Evolutionary conservation across 2,113 vertebrate species (phyloP).

Genomic region (Vimba vimba): DNA sequence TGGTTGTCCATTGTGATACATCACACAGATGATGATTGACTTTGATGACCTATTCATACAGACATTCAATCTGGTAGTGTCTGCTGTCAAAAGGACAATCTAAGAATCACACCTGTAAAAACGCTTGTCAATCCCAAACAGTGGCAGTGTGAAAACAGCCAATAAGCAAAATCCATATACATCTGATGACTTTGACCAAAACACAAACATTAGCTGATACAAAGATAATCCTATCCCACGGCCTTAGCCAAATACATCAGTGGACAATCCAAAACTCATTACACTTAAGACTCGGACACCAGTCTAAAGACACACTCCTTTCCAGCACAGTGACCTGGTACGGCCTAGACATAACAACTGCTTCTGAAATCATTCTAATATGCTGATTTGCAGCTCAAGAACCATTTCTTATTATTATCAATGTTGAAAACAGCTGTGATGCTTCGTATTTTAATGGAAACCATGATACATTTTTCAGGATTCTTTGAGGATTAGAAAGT

Average conservation of each 20-base stretch:
- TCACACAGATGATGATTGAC: background rate
- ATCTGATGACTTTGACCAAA: background rate
- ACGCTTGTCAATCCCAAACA: background rate
- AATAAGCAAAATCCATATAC: background rate
- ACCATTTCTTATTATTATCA: background rate
- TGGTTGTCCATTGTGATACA: background rate
- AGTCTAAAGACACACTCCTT: background rate
- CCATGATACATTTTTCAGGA: no score
- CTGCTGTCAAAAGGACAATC: background rate
- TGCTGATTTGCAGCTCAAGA: background rate
- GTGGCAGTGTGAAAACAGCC: background rate
- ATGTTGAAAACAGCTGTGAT: no score
- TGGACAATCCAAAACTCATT: background rate
- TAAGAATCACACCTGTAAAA: background rate
- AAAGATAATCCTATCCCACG: slow-evolving; percentile 33
- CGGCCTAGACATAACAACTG: slow-evolving; percentile 41
- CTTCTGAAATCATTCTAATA: slow-evolving; percentile 17
- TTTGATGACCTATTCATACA: background rate
- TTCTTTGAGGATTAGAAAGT: no score
- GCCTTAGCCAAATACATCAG: slow-evolving; percentile 20
- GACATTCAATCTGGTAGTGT: background rate
- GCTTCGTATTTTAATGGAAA: no score
- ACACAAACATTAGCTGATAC: slow-evolving; percentile 13
- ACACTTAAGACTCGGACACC: background rate
- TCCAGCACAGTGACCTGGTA: slow-evolving; percentile 18